Conservation (phyloP, 2,113 vertebrate species). For the Odocoileus virginianus region DNA sequence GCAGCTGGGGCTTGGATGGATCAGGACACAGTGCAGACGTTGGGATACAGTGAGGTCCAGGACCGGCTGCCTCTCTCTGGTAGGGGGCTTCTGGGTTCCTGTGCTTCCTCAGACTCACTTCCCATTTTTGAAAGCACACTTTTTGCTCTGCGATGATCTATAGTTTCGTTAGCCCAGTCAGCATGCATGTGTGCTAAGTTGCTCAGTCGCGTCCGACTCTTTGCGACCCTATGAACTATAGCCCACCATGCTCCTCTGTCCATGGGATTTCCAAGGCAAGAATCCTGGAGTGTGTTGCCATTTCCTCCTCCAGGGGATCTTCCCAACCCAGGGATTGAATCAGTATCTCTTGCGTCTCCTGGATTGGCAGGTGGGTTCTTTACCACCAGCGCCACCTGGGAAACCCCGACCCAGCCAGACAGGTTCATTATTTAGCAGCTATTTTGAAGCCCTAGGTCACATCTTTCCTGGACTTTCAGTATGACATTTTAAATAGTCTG, state of each 20-base stretch:
- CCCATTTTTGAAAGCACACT: background rate
- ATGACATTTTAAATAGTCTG: constrained; percentile 50
- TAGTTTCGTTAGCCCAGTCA: background rate
- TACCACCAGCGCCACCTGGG: background rate
- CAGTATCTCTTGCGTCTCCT: background rate
- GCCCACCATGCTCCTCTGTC: background rate
- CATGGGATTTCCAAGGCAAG: background rate
- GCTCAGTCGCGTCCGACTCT: background rate
- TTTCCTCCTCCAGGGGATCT: background rate
- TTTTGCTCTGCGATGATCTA: background rate
- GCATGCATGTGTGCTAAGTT: background rate
- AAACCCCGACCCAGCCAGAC: background rate
- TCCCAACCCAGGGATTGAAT: background rate
- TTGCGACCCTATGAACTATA: background rate
- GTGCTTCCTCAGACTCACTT: background rate
- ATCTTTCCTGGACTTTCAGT: constrained; percentile 33
- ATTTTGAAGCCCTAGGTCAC: background rate
- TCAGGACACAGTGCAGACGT: background rate
- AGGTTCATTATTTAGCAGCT: background rate
- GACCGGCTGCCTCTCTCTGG: background rate
- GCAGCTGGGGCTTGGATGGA: accelerated
- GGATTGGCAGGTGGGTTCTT: background rate
- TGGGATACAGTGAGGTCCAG: background rate
- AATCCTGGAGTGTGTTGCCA: background rate
- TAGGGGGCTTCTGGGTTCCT: background rate